Evolutionary conservation across 1,140 invertebrate genomes (phyloP).

Genomic region (Bombus superbus): DNA sequence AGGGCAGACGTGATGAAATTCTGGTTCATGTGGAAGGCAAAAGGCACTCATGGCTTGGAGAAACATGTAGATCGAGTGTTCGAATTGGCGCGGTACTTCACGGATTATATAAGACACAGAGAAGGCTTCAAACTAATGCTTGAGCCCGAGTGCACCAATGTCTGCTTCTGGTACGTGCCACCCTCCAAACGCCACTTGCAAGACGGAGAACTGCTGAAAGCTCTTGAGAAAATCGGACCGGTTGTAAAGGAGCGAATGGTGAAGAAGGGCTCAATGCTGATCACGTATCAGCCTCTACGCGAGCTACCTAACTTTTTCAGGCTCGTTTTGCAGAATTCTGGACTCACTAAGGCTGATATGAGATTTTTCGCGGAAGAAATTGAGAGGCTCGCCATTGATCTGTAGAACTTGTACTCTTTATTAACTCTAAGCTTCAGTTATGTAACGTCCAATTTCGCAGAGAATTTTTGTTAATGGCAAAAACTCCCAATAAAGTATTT

Average conservation of each 20-base stretch:
- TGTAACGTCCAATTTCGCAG: neutral
- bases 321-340: conserved; percentile 95
- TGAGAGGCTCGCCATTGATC: conserved; percentile 89
- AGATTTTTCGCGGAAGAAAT: conserved; percentile 94
- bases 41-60: conserved; percentile 92
- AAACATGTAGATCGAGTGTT: conserved; percentile 92
- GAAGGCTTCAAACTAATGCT: conserved; percentile 90
- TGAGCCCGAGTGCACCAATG: conserved; percentile 95
- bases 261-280: conserved; percentile 96
- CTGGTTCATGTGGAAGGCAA: conserved; percentile 99
- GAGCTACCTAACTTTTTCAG: conserved; percentile 95
- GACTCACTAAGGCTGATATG: conserved; percentile 91
- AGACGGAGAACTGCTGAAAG: conserved; percentile 86
- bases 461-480: neutral
- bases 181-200: conserved; percentile 85
- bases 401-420: conserved; percentile 78
- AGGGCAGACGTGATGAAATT: conserved; percentile 97
- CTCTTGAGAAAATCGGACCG: conserved; percentile 92
- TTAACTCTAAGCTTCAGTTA: neutral
- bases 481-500: conserved; percentile 17
- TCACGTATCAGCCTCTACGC: conserved; percentile 95
- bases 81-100: conserved; percentile 88
- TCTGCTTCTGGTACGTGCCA: conserved; percentile 98
- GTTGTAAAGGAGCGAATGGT: conserved; percentile 97
- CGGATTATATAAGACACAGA: conserved; percentile 86